Evolutionary conservation across 2,797 vertebrate species (phyloP).

Genomic region (Acrocephalus scirpaceus): DNA sequence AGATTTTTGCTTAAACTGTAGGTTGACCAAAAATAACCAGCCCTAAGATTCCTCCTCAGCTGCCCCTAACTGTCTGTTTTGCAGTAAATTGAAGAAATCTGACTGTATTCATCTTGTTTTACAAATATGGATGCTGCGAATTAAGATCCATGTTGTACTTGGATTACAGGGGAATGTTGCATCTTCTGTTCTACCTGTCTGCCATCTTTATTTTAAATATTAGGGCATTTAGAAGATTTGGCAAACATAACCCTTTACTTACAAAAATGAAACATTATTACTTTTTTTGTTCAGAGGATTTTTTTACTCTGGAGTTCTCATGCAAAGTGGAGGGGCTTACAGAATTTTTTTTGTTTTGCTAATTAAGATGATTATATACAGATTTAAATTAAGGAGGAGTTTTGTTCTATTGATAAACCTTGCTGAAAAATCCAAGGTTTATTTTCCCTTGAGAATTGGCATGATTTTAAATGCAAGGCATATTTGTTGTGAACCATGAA

Average conservation of each 20-base stretch:
- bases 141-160: neutral
- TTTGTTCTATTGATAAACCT: constrained; percentile 20
- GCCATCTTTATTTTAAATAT: neutral
- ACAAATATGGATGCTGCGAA: neutral
- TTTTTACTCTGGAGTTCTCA: neutral
- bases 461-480: constrained; percentile 47
- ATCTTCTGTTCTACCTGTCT: neutral
- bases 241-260: neutral
- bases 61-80: neutral
- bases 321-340: neutral
- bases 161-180: neutral
- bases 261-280: neutral
- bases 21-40: neutral
- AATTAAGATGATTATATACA: neutral
- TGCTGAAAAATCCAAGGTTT: constrained; percentile 10
- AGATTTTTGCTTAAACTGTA: neutral
- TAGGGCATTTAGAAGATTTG: neutral
- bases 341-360: neutral
- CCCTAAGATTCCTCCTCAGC: neutral
- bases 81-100: neutral
- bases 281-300: neutral
- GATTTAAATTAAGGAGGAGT: neutral
- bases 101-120: neutral
- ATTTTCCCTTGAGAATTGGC: constrained; percentile 47
- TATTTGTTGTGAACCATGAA: constrained; percentile 73